phyloP scores from a whole-genome alignment of 2,113 vertebrate species.

The Campylomormyrus tamandua region DNA sequence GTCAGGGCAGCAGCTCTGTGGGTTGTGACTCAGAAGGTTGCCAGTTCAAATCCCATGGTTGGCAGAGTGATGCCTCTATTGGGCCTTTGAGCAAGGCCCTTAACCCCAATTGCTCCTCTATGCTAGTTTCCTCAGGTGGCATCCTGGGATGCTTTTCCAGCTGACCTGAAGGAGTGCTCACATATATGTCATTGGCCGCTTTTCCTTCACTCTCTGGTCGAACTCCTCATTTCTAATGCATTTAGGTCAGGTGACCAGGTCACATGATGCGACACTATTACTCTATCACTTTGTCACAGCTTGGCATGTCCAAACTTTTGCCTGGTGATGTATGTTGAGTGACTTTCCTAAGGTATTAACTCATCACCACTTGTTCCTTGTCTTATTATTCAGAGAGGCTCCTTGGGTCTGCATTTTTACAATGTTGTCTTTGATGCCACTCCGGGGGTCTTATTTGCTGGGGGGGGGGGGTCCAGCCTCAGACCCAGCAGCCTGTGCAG shows the following conservation, averaged over 20 bases:
- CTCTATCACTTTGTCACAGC: not conserved
- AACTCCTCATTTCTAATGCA: not conserved
- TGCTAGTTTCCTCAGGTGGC: not conserved
- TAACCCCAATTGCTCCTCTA: not conserved
- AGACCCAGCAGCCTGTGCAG: not conserved
- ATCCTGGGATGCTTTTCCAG: not conserved
- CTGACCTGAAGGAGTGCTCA: not conserved
- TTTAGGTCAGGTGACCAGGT: not conserved
- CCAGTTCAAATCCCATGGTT: not conserved
- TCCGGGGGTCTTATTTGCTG: not conserved
- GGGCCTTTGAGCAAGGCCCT: not conserved
- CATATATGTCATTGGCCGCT: not conserved
- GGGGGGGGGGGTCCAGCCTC: not conserved
- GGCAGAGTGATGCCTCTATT: not conserved
- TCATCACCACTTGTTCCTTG: not conserved
- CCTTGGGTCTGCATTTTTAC: not conserved
- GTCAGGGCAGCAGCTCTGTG: not conserved
- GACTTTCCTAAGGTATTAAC: not conserved
- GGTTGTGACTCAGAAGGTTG: not conserved
- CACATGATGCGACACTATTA: not conserved
- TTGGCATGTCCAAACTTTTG: not conserved
- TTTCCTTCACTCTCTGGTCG: not conserved
- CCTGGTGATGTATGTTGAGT: not conserved
- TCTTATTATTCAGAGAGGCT: not conserved
- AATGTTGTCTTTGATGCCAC: not conserved